A percentile compares a stretch with the other conserved stretches of the same genome.
Evolutionary conservation across 2,888 invertebrate genomes (phyloP).

Genomic region (Maniola hyperantus): DNA sequence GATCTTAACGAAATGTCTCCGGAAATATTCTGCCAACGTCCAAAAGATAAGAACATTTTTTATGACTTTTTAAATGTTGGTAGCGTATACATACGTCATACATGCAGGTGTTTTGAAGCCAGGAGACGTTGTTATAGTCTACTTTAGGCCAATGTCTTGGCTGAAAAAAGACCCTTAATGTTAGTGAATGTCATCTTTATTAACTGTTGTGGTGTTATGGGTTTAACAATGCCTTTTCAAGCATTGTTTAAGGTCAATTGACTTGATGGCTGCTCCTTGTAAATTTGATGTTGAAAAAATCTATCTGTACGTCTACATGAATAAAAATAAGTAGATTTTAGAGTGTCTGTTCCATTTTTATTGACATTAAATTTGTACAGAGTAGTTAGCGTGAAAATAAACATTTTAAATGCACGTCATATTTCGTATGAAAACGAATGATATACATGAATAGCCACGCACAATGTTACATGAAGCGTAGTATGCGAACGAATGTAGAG

Average conservation of each 20-base stretch:
- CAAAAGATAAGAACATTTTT: not conserved
- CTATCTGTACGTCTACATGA: not conserved
- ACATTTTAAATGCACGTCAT: slow-evolving; percentile 8
- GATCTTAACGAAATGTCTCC: not conserved
- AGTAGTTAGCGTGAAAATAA: slow-evolving; percentile 15
- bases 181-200: not conserved
- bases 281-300: slow-evolving; percentile 4
- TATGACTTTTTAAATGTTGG: slow-evolving; percentile 6
- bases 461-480: slow-evolving; percentile 20
- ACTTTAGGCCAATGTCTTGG: not conserved
- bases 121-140: not conserved
- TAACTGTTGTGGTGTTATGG: slow-evolving; percentile 2
- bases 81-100: not conserved
- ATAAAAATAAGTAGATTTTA: slow-evolving; percentile 9
- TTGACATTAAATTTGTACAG: slow-evolving; percentile 12
- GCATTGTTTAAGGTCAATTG: not conserved
- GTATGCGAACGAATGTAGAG: slow-evolving; percentile 8
- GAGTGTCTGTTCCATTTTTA: slow-evolving; percentile 9
- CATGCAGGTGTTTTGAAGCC: not conserved
- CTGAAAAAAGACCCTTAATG: not conserved
- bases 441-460: not conserved
- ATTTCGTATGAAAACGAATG: slow-evolving; percentile 4
- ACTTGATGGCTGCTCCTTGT: not conserved
- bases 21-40: not conserved
- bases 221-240: not conserved